These are phyloP conservation scores for Peromyscus melanophrys DNA, from an alignment of 2,797 vertebrate genomes.

Conservation along the genomic window DNA sequence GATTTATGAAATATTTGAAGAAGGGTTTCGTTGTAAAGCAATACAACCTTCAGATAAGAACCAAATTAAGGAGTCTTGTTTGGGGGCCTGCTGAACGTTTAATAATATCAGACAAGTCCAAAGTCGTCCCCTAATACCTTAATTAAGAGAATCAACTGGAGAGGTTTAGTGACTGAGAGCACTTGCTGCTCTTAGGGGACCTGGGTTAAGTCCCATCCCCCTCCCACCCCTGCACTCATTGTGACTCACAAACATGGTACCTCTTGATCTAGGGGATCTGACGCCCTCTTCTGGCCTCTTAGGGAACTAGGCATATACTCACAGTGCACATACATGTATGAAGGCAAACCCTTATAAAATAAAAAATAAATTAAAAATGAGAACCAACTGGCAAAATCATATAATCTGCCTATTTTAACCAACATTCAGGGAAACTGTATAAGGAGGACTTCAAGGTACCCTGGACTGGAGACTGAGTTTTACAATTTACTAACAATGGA, in stretches of 20 bases:
- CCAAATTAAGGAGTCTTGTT: background rate
- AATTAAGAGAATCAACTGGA: background rate
- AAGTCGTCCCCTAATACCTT: background rate
- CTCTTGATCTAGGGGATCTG: background rate
- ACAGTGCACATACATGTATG: too few species aligned
- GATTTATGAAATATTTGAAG: constrained; percentile 1
- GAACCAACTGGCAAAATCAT: background rate
- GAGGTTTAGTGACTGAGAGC: background rate
- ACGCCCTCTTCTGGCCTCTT: background rate
- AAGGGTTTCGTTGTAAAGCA: background rate
- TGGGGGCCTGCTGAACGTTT: background rate
- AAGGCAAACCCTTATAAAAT: background rate
- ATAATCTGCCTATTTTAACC: constrained; percentile 15
- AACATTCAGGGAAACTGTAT: background rate
- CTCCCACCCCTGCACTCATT: too few species aligned
- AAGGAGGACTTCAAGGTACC: background rate
- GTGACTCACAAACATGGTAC: background rate
- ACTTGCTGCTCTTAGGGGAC: background rate
- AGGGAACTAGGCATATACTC: too few species aligned
- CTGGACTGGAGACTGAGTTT: background rate
- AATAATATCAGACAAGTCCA: background rate
- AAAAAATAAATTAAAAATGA: background rate
- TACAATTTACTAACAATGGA: background rate
- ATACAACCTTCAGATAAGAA: background rate
- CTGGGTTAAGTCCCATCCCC: background rate